Evolutionary conservation across 53 echinoderm and acorn worm species (phyloP).

Genomic region (Patiria pectinifera): DNA sequence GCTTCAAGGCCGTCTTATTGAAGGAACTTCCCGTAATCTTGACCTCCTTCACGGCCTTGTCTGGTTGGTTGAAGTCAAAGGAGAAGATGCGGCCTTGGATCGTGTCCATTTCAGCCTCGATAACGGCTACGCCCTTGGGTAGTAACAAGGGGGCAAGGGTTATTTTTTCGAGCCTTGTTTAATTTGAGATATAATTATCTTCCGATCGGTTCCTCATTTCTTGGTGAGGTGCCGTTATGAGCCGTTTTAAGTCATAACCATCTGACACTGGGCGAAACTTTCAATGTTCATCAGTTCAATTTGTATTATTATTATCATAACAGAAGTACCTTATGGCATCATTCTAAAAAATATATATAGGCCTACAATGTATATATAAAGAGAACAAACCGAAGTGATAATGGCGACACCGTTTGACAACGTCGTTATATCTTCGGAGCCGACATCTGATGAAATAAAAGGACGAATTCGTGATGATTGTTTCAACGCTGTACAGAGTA

Average conservation of each 20-base stretch:
- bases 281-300: too few species aligned
- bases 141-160: neutral
- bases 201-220: too few species aligned
- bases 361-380: neutral
- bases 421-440: conserved; percentile 76
- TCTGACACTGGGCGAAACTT: too few species aligned
- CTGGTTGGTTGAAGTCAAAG: conserved; percentile 90
- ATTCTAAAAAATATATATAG: too few species aligned
- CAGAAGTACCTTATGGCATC: too few species aligned
- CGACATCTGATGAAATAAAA: conserved; percentile 51
- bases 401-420: conserved; percentile 72
- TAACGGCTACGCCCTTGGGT: conserved; percentile 17
- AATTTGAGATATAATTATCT: too few species aligned
- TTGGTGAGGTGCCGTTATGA: too few species aligned
- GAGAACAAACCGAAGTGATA: conserved; percentile 67
- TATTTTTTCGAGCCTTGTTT: neutral
- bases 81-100: conserved; percentile 66
- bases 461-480: neutral
- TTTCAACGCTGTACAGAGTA: neutral
- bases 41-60: conserved; percentile 69
- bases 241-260: too few species aligned
- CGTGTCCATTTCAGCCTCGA: neutral
- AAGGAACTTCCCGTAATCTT: conserved; percentile 46
- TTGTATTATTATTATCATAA: too few species aligned
- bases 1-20: conserved; percentile 30